These are phyloP conservation scores for Rhaphigaster nebulosa DNA, from an alignment of 2,888 invertebrate genomes.

Conservation along the genomic window DNA sequence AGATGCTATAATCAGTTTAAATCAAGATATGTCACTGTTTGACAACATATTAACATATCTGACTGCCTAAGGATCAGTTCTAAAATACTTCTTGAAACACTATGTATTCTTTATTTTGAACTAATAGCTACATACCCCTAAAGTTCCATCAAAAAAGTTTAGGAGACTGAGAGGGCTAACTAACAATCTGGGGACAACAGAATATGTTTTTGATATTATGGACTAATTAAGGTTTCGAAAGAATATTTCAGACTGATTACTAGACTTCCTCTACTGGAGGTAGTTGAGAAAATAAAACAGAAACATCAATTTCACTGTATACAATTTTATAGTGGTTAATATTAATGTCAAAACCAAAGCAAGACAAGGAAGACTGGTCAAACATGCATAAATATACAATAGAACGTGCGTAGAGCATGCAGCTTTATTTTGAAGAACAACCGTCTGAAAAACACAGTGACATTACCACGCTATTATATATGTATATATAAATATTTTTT, in stretches of 20 bases:
- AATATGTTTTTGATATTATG: neutral
- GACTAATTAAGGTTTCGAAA: neutral
- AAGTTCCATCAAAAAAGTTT: neutral
- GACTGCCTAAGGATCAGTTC: neutral
- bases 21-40: neutral
- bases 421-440: slow-evolving; percentile 12
- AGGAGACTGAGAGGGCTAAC: neutral
- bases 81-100: neutral
- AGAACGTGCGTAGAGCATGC: slow-evolving; percentile 5
- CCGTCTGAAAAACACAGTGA: neutral
- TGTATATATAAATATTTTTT: neutral
- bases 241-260: neutral
- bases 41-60: neutral
- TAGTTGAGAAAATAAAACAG: neutral
- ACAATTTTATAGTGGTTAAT: neutral
- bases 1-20: too few relatives aligned
- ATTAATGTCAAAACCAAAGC: neutral
- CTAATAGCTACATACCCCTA: neutral
- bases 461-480: neutral
- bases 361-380: neutral
- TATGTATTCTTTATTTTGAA: neutral
- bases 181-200: neutral
- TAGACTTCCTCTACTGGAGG: neutral
- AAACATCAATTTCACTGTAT: neutral
- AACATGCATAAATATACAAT: neutral